These are phyloP conservation scores for Hirtodrosophila cameraria DNA, from an alignment of 2,888 invertebrate genomes.

Conservation along the genomic window DNA sequence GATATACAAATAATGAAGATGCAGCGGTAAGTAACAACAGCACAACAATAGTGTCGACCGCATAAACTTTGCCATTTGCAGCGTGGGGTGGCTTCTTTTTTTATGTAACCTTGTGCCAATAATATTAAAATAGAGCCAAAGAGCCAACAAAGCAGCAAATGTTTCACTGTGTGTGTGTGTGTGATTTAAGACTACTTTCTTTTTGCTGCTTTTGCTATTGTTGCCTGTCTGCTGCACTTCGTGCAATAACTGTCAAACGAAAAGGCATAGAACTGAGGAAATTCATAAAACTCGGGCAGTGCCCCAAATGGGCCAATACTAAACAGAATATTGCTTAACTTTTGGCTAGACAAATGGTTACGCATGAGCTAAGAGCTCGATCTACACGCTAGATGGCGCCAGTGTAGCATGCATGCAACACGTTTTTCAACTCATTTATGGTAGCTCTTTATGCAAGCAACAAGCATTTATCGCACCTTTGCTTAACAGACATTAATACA, in stretches of 20 bases:
- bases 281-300: conserved; percentile 1
- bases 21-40: conserved; percentile 11
- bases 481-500: no score
- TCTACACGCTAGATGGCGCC: conserved; percentile 54
- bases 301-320: conserved; percentile 34
- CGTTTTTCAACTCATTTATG: conserved; percentile 42
- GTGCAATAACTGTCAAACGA: conserved; percentile 35
- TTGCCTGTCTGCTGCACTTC: conserved; percentile 13
- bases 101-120: conserved; percentile 64
- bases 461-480: conserved; percentile 52
- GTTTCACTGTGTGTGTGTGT: conserved; percentile 4
- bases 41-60: conserved; percentile 23
- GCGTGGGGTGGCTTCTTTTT: conserved; percentile 18
- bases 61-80: conserved; percentile 56
- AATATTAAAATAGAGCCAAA: conserved; percentile 54
- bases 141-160: conserved; percentile 27
- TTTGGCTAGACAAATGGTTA: conserved; percentile 57
- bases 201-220: conserved; percentile 22
- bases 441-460: conserved; percentile 3
- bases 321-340: conserved; percentile 43
- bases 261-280: neutral
- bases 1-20: neutral
- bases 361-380: conserved; percentile 41
- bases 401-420: conserved; percentile 35
- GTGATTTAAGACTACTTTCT: conserved; percentile 28